phyloP scores from a whole-genome alignment of 2,888 invertebrate genomes.

The Trissoscelio sp. region DNA sequence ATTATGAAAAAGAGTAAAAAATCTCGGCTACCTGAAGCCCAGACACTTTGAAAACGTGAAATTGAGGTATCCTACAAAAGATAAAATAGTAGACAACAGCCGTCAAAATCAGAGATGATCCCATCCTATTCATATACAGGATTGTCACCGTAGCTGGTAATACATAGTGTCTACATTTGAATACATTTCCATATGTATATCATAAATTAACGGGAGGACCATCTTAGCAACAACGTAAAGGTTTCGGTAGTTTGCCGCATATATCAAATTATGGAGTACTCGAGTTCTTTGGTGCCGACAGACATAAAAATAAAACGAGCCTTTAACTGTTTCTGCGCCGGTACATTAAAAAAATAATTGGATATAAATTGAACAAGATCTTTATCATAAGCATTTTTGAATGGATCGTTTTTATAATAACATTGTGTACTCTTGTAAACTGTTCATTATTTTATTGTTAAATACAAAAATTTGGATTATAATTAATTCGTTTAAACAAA shows the following conservation, averaged over 20 bases:
- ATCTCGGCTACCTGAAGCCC: slow-evolving; percentile 23
- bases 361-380: slow-evolving; percentile 23
- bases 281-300: slow-evolving; percentile 23
- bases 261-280: slow-evolving; percentile 38
- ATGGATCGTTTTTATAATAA: too few species aligned
- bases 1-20: slow-evolving; percentile 5
- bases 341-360: slow-evolving; percentile 10
- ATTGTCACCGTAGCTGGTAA: slow-evolving; percentile 32
- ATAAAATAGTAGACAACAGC: slow-evolving; percentile 36
- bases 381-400: background rate
- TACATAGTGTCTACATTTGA: slow-evolving; percentile 27
- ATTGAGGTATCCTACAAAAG: slow-evolving; percentile 35
- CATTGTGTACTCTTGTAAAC: too few species aligned
- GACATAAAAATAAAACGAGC: slow-evolving; percentile 22
- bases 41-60: slow-evolving; percentile 28
- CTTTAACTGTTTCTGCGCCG: slow-evolving; percentile 15
- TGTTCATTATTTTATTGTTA: too few species aligned
- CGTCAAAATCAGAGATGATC: slow-evolving; percentile 38
- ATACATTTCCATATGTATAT: slow-evolving; percentile 51
- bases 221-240: slow-evolving; percentile 2
- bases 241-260: slow-evolving; percentile 27
- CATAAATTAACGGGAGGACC: slow-evolving; percentile 31
- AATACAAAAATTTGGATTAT: too few species aligned
- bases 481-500: too few species aligned
- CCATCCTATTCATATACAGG: slow-evolving; percentile 12